Evolutionary conservation across 1,140 invertebrate species (phyloP), one percentile per base, ranked within the genome.

Genomic region (Cotesia glomerata): DNA sequence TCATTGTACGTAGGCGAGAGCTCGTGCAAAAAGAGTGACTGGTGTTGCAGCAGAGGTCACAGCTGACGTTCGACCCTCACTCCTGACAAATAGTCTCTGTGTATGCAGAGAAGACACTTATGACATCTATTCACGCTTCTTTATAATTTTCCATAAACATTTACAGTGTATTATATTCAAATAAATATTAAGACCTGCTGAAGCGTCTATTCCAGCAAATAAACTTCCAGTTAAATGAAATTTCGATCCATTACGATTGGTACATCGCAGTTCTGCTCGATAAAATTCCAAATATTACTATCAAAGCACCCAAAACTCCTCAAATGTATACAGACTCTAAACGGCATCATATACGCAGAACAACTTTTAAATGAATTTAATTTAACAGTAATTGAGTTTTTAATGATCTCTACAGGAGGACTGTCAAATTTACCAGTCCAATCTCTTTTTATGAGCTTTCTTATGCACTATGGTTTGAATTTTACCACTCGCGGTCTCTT

Each of bases 351-450:
- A 26, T 1, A 26, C 1, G 26, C 26, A 26, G 26, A 26, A 26
- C 26, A 26, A 77, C 80, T 75, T 78, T 77, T 70, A 74, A 75
- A 77, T 73, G 76, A 80, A 78, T 81, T 77, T 78, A 79, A 78
- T 81, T 81, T 79, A 78, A 76, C 68, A 76, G 78, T 81, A 83
- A 83, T 83, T 81, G 81, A 78, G 71, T 83, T 83, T 81, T 83
- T 83, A 83, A 83, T 79, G 78, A 78, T 61, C 51, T 45, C 59
- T 52, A 62, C 68, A 64, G 69, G 77, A 75, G 75, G 79, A 80
- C 76, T 81, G 80, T 76, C 81, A 77, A 79, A 83, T 83, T 79
- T 73, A 70, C 74, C 76, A 75, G 73, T 72, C 73, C 79, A 73
- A 73, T 77, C 54, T 72, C 71, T 75, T 82, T 83, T 81, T 81